Evolutionary conservation across 2,888 invertebrate genomes (phyloP), one percentile per base, ranked within the genome.

Genomic region (Cryptocheilus praepositus): DNA sequence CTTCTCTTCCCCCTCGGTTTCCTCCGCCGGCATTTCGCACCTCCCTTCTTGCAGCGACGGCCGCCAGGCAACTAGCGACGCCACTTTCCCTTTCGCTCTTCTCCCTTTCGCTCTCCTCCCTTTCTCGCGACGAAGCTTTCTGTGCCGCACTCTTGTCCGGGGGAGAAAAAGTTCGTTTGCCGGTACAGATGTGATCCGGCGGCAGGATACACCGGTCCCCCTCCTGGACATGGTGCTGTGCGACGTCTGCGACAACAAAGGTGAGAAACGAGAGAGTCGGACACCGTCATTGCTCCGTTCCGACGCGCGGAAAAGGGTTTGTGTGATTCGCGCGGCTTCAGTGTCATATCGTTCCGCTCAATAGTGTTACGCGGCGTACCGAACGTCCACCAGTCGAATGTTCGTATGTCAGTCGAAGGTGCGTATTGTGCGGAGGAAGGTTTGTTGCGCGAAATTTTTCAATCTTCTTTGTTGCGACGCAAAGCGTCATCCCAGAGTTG

Each of bases 221-320:
- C 8, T 43, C 57, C 56, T 22, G 75, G 82, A 83, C 71, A 86
- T 86, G 86, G 86, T 86, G 49, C 79, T 86, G 60, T 86, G 86
- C 75, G 86, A 86, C 81, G 86, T 85, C 69, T 86, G 86, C 72
- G 85, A 86, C 67, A 82, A 79, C 70, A 86, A 86, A 79, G 78
- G 78, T 79, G 71, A 79, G 71, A 63, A 25, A 25, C 3, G 21
- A 22, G 18, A n/a, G 22, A 15, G n/a, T 11, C 25, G 13, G 25
- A 28, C 13, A 22, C 51, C 8, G 19, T 44, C n/a, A 5, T 0
- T 36, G 49, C 25, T 52, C 45, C 58, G 44, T 16, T 25, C 5
- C 25, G 25, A 25, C 5, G 44, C 45, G 28, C 22, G 44, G 36
- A 15, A n/a, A 56, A 66, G 55, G 25, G 16, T 28, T 56, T 16